These are phyloP conservation scores for Drosophila kokeensis DNA, from an alignment of 2,888 invertebrate genomes.

Conservation along the genomic window DNA sequence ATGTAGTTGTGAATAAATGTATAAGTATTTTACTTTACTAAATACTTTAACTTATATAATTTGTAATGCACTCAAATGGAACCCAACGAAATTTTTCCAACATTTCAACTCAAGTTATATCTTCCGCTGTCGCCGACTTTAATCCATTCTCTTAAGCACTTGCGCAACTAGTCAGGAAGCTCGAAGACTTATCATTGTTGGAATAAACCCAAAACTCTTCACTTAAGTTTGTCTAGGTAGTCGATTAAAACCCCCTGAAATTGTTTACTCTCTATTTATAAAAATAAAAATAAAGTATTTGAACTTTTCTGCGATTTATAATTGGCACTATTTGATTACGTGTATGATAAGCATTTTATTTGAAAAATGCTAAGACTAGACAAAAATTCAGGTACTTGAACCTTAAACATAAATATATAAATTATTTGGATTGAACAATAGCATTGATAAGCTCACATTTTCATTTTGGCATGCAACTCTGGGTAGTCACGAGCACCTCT, in stretches of 20 bases:
- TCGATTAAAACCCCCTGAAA: constrained; percentile 11
- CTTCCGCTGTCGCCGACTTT: not conserved
- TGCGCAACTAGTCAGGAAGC: constrained; percentile 38
- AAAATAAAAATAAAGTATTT: not conserved
- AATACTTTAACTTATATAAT: not conserved
- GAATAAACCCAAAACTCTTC: constrained; percentile 21
- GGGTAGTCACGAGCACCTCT: constrained; percentile 33
- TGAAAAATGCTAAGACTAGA: constrained; percentile 25
- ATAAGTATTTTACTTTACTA: not conserved
- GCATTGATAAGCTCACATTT: constrained; percentile 26
- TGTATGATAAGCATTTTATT: constrained; percentile 27
- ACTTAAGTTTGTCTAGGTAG: constrained; percentile 1
- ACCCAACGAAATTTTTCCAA: not conserved
- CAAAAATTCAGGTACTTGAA: constrained; percentile 28
- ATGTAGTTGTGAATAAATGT: too few species aligned
- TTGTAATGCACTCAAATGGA: not conserved
- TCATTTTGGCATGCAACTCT: not conserved
- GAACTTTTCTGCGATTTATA: not conserved
- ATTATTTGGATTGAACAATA: not conserved
- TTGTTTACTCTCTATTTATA: not conserved
- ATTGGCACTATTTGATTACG: constrained; percentile 1
- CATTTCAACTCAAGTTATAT: not conserved
- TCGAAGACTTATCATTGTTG: constrained; percentile 20
- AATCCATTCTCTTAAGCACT: constrained; percentile 11
- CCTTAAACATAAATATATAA: constrained; percentile 25